Percentiles rank a stretch among this genome's conserved stretches.
Conservation (phyloP, 1,140 invertebrate genomes). For the Listronotus bonariensis region DNA sequence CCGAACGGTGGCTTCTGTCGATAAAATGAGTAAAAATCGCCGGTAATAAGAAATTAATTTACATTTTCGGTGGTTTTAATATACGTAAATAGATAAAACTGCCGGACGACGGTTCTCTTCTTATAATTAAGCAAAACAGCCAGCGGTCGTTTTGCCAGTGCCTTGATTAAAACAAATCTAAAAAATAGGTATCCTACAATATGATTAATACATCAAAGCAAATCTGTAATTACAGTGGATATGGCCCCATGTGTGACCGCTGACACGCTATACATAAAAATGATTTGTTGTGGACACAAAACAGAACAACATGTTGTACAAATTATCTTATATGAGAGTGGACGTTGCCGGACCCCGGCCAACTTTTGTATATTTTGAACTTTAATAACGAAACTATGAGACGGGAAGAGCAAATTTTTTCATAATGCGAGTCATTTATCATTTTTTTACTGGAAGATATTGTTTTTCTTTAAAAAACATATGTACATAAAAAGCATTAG, state of each 20-base stretch:
- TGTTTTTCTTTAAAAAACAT: too few relatives aligned
- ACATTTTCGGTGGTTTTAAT: too few relatives aligned
- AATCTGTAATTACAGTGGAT: slow-evolving; percentile 23
- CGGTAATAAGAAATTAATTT: too few relatives aligned
- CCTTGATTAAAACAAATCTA: too few relatives aligned
- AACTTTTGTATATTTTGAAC: slow-evolving; percentile 38
- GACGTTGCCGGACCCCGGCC: slow-evolving; percentile 24
- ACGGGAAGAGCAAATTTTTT: slow-evolving; percentile 11
- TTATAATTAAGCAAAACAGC: too few relatives aligned
- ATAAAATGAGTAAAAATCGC: too few relatives aligned
- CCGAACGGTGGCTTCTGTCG: too few relatives aligned
- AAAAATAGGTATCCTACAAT: neutral
- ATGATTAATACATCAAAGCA: slow-evolving; percentile 26
- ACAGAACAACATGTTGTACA: slow-evolving; percentile 36
- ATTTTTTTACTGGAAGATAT: slow-evolving; percentile 16
- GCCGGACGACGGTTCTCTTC: too few relatives aligned
- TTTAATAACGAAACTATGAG: slow-evolving; percentile 37
- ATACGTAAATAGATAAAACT: too few relatives aligned
- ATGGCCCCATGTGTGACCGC: slow-evolving; percentile 19
- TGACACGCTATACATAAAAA: slow-evolving; percentile 35
- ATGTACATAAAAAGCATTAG: too few relatives aligned
- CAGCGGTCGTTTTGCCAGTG: too few relatives aligned
- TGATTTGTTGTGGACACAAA: slow-evolving; percentile 36
- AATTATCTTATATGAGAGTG: slow-evolving; percentile 35
- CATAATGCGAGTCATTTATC: slow-evolving; percentile 27